A percentile compares a stretch with the other conserved stretches of the same genome.
Conservation (phyloP, 2,888 invertebrate species). For the Camptogramma bilineatum region DNA sequence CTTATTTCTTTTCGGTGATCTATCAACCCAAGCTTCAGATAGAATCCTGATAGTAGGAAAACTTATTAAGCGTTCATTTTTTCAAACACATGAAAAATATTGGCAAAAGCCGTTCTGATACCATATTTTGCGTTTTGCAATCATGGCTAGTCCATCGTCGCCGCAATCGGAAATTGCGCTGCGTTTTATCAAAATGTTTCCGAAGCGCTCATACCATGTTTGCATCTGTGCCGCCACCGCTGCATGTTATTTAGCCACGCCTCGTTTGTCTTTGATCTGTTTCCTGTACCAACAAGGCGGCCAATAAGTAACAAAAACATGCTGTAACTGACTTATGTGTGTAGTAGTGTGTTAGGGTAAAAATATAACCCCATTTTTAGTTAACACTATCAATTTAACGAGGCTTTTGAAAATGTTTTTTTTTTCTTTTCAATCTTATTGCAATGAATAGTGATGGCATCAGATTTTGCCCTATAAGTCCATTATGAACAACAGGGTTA, state of each 20-base stretch:
- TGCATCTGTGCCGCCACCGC: constrained; percentile 60
- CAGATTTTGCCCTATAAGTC: too few species aligned
- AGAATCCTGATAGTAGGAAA: background rate
- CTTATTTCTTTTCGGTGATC: background rate
- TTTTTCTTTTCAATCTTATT: too few species aligned
- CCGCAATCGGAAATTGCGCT: constrained; percentile 69
- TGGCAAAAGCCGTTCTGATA: constrained; percentile 2
- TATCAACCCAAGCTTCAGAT: background rate
- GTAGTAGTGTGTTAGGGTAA: too few species aligned
- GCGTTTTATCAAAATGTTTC: constrained; percentile 74
- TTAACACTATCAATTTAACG: too few species aligned
- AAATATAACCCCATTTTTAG: too few species aligned
- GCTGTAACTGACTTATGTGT: background rate
- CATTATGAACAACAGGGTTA: too few species aligned
- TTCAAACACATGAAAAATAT: constrained; percentile 7
- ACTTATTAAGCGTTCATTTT: background rate
- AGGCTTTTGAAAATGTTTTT: too few species aligned
- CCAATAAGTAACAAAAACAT: background rate
- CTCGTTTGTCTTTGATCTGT: constrained; percentile 29
- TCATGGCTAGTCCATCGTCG: constrained; percentile 42
- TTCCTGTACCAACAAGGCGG: background rate
- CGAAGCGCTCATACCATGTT: constrained; percentile 55
- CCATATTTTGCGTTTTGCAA: constrained; percentile 34
- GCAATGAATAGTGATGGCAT: too few species aligned
- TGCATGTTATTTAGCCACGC: constrained; percentile 20